Evolutionary conservation across 2,888 invertebrate genomes (phyloP).

Genomic region (Acleris literana): DNA sequence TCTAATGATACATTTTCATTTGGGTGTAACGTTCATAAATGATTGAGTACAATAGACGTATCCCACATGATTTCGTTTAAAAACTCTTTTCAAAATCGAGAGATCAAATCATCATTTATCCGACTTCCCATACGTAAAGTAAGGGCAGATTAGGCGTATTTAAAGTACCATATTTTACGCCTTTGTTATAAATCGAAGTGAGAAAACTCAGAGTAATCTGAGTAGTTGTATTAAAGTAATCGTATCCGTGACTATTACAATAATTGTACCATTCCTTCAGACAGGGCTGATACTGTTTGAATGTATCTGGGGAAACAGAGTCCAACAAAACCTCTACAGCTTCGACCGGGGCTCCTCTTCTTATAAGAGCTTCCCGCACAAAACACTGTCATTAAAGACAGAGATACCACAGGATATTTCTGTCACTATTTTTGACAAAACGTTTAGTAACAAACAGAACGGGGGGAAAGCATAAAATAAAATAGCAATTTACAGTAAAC

Average conservation of each 20-base stretch:
- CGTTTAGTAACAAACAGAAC: slow-evolving; percentile 5
- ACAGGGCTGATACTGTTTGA: too few species aligned
- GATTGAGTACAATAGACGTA: slow-evolving; percentile 5
- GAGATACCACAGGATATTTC: slow-evolving; percentile 2
- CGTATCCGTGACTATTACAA: too few species aligned
- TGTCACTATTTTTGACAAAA: not conserved
- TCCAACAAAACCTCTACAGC: too few species aligned
- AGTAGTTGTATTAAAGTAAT: too few species aligned
- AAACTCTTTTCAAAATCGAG: slow-evolving; percentile 15
- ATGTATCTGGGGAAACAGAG: too few species aligned
- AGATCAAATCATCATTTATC: slow-evolving; percentile 11
- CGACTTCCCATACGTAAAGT: not conserved
- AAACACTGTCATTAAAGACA: slow-evolving; percentile 3
- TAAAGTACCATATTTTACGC: too few species aligned
- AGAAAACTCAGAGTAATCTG: too few species aligned
- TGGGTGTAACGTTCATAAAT: not conserved
- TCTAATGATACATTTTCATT: slow-evolving; percentile 4
- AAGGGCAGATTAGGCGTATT: not conserved
- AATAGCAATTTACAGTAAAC: too few species aligned
- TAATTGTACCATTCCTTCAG: too few species aligned
- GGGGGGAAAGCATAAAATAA: slow-evolving; percentile 14
- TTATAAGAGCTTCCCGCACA: slow-evolving; percentile 3
- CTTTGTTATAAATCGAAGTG: too few species aligned
- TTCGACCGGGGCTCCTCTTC: slow-evolving; percentile 3
- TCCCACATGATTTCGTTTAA: slow-evolving; percentile 4